These are phyloP conservation scores for Corapipo altera DNA, from an alignment of 2,113 vertebrate species.

Conservation along the genomic window DNA sequence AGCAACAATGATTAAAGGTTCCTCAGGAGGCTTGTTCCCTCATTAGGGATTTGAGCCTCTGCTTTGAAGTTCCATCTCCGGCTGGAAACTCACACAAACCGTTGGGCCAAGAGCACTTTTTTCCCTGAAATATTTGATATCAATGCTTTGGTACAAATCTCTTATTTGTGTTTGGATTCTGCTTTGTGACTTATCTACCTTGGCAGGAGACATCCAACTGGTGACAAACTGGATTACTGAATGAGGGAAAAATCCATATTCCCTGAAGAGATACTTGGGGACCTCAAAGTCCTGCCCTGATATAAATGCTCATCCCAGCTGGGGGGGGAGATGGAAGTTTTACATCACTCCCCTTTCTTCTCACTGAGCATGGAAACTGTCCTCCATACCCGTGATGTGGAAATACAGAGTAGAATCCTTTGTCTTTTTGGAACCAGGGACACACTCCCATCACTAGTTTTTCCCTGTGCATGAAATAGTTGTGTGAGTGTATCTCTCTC, in stretches of 20 bases:
- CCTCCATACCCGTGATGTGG: background rate
- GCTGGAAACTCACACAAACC: conserved; percentile 1
- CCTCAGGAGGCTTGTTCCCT: background rate
- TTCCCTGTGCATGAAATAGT: background rate
- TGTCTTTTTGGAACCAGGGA: background rate
- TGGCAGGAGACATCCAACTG: background rate
- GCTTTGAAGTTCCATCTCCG: conserved; percentile 36
- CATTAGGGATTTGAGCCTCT: background rate
- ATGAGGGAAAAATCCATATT: background rate
- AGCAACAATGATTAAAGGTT: background rate
- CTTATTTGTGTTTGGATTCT: background rate
- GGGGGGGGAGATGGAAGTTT: background rate
- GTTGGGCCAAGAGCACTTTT: background rate
- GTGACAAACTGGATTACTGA: background rate
- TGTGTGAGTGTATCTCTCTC: background rate
- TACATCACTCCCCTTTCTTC: background rate
- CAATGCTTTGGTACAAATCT: background rate
- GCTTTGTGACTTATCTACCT: background rate
- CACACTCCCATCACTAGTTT: background rate
- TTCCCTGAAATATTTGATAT: background rate
- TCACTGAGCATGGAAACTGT: background rate
- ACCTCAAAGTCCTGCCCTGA: background rate
- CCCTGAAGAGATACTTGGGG: background rate
- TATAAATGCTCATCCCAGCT: background rate
- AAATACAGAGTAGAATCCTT: background rate